These are phyloP conservation scores for Bradypodion ventrale DNA, from an alignment of 2,797 vertebrate species.

Conservation along the genomic window DNA sequence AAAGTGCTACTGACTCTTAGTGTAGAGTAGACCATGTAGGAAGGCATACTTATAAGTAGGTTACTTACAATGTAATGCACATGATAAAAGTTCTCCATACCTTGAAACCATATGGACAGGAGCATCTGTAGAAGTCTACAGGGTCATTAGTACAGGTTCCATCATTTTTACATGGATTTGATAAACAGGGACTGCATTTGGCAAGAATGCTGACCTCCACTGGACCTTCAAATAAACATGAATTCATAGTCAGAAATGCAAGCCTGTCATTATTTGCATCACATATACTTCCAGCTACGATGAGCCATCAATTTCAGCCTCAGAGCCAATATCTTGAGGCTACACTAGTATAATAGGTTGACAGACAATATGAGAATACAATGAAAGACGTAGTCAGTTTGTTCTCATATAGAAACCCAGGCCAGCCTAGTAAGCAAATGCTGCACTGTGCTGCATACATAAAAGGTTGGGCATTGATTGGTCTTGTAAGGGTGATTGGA, in stretches of 20 bases:
- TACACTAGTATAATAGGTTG: not conserved
- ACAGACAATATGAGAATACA: not conserved
- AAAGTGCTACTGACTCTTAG: not conserved
- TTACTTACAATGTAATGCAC: too few species aligned
- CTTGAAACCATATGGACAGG: constrained; percentile 96
- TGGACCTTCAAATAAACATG: constrained; percentile 80
- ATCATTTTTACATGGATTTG: constrained; percentile 94
- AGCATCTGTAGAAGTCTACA: constrained; percentile 94
- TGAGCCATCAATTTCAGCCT: not conserved
- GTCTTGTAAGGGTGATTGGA: not conserved
- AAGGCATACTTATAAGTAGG: not conserved
- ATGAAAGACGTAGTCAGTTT: not conserved
- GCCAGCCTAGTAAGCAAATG: not conserved
- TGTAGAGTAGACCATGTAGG: too few species aligned
- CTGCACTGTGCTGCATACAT: not conserved
- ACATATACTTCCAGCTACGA: not conserved
- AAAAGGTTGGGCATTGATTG: not conserved
- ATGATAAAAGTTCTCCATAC: constrained; percentile 68
- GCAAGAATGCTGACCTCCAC: constrained; percentile 91
- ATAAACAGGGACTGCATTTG: constrained; percentile 95
- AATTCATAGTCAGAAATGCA: constrained; percentile 54
- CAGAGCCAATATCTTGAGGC: not conserved
- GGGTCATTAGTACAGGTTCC: constrained; percentile 94
- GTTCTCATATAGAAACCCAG: not conserved
- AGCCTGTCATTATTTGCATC: not conserved